Conservation (phyloP, 35 echinoderm and acorn worm genomes). For the Holothuria glaberrima region DNA sequence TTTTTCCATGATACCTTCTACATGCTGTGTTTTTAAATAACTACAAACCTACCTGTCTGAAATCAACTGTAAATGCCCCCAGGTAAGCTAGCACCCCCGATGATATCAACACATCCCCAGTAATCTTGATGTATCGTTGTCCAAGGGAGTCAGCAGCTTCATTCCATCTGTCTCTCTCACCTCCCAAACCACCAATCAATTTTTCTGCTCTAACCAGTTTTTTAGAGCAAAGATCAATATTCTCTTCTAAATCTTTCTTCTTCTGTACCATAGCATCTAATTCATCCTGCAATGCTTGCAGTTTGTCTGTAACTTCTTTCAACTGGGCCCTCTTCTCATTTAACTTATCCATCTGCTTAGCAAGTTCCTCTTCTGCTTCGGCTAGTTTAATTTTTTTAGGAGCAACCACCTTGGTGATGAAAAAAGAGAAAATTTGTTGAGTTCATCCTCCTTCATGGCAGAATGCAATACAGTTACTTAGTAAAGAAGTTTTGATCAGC, state of each 20-base stretch:
- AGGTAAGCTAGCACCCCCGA: constrained; percentile 93
- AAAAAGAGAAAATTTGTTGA: neutral
- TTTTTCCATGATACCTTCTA: too few species aligned
- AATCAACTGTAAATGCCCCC: constrained; percentile 93
- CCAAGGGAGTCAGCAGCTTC: constrained; percentile 74
- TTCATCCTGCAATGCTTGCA: constrained; percentile 88
- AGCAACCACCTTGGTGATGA: constrained; percentile 72
- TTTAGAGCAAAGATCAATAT: constrained; percentile 97
- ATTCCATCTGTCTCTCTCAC: constrained; percentile 96
- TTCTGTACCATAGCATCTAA: constrained; percentile 91
- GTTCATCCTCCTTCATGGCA: too few species aligned
- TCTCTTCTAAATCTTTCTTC: constrained; percentile 96
- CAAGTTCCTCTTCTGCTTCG: constrained; percentile 86
- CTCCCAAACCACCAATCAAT: constrained; percentile 92
- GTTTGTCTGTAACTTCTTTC: constrained; percentile 92
- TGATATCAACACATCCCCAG: constrained; percentile 95
- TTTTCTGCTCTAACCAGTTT: constrained; percentile 95
- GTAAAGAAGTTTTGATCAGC: too few species aligned
- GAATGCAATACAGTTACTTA: too few species aligned
- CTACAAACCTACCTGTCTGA: constrained; percentile 71
- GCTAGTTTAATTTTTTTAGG: constrained; percentile 95
- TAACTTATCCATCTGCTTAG: constrained; percentile 90
- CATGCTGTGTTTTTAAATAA: too few species aligned
- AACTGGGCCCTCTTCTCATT: constrained; percentile 93
- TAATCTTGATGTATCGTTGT: constrained; percentile 88